phyloP scores from a whole-genome alignment of 2,888 invertebrate genomes.

The Harpalus rubripes region DNA sequence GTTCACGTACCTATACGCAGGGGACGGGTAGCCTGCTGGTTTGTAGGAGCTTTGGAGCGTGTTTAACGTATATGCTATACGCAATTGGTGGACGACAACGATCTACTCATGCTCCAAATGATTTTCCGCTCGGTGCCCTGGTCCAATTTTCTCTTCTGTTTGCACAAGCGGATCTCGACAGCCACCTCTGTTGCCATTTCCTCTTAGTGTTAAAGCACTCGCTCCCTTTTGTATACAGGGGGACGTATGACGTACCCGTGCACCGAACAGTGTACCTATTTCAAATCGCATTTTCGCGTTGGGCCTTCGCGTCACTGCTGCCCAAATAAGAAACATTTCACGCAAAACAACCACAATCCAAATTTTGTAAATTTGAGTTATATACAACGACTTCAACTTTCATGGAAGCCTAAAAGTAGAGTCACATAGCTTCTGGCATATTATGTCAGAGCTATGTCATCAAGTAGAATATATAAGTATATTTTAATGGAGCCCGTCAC shows the following conservation, averaged over 20 bases:
- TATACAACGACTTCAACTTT: no score
- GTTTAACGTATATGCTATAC: conserved; percentile 55
- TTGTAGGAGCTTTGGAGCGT: conserved; percentile 43
- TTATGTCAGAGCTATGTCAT: no score
- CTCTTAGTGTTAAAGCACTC: conserved; percentile 61
- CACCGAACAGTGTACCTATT: conserved; percentile 48
- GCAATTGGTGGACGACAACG: conserved; percentile 64
- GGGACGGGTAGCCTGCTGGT: background rate
- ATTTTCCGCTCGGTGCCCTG: conserved; percentile 66
- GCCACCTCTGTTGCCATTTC: conserved; percentile 66
- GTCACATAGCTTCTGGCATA: no score
- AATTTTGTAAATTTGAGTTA: no score
- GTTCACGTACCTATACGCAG: conserved; percentile 9
- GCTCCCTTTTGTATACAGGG: conserved; percentile 64
- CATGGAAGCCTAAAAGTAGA: no score
- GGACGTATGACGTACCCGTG: background rate
- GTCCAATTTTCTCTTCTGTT: conserved; percentile 67
- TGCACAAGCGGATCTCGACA: conserved; percentile 66
- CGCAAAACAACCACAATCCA: no score
- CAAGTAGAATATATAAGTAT: no score
- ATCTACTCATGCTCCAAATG: conserved; percentile 63
- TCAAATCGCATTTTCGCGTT: background rate
- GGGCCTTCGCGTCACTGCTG: background rate
- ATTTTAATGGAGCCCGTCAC: no score
- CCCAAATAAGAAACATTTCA: background rate